Base-by-base conservation (phyloP, 2,797 vertebrate species). In the Falco concolor region DNA sequence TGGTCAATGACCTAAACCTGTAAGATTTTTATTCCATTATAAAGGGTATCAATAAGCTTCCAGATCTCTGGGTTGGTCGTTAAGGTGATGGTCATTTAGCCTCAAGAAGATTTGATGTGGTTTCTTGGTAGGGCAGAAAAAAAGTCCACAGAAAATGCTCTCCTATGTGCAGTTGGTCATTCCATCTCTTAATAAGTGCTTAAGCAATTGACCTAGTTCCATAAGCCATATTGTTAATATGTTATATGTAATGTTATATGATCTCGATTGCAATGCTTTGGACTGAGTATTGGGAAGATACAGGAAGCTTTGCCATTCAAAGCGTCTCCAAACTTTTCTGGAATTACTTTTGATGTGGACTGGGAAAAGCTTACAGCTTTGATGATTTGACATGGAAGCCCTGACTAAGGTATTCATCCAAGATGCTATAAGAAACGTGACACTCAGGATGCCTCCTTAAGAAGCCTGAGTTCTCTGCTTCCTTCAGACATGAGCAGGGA, bases 21-120 rank as follows among this genome's bases (percentile, higher is more conserved):
- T n/a, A 20, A 0, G 0, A 65, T 73, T 79, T 30, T 50, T 28
- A 18, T 10, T 76, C 36, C 65, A 5, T n/a, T 69, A 28, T 11
- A 79, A 79, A 70, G 17, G 7, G 5, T 32, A 52, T 68, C 20
- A 81, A 34, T 8, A 86, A 84, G 2, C 12, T 79, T 28, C 7
- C 47, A 56, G 15, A 22, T 50, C 34, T 73, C 36, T 40, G 24
- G 11, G 12, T 22, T 86, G 13, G 19, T 74, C 49, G 20, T 13
- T 72, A 64, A 47, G 30, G 11, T 54, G 36, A 47, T 36, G 8
- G 9, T 11, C 20, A 47, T 69, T 61, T 42, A 72, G 8, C 24
- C 11, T 67, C 4, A 45, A 10, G 22, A 78, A 53, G 6, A 49
- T 70, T 57, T 61, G 36, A 19, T 72, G 14, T 27, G 69, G 5